phyloP scores from a whole-genome alignment of 2,797 vertebrate species.

The Momotus momota region DNA sequence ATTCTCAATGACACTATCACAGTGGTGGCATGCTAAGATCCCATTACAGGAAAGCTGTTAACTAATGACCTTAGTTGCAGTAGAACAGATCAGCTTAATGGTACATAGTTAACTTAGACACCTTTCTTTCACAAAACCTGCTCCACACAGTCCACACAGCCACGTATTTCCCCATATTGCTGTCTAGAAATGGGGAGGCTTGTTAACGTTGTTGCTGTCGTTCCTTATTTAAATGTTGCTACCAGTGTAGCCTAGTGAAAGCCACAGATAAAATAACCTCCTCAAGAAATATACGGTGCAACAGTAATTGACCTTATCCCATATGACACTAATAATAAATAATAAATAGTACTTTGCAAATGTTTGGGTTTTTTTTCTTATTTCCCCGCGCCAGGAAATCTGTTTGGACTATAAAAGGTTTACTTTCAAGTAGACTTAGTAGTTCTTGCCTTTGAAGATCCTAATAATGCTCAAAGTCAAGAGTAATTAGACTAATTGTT shows the following conservation, averaged over 20 bases:
- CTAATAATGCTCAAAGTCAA: constrained; percentile 63
- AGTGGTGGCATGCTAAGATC: constrained; percentile 59
- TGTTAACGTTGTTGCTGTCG: neutral
- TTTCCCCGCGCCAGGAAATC: neutral
- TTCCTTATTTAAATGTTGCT: neutral
- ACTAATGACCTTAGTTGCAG: constrained; percentile 64
- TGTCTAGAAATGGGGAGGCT: constrained; percentile 36
- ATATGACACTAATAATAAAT: neutral
- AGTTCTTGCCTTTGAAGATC: constrained; percentile 58
- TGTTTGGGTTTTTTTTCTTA: neutral
- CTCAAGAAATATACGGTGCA: neutral
- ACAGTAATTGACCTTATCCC: neutral
- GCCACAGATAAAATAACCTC: neutral
- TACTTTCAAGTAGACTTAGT: constrained; percentile 42
- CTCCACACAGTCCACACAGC: constrained; percentile 16
- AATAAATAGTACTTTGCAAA: constrained; percentile 12
- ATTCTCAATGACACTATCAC: constrained; percentile 61
- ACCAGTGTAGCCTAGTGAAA: neutral
- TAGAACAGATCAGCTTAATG: constrained; percentile 74
- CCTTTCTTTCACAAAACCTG: constrained; percentile 57
- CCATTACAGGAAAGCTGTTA: constrained; percentile 59
- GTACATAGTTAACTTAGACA: constrained; percentile 53
- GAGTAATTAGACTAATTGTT: constrained; percentile 67
- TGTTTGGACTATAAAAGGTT: constrained; percentile 38
- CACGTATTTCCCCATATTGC: constrained; percentile 49